A percentile compares a stretch with the other conserved stretches of the same genome.
Conservation (phyloP, 2,888 invertebrate genomes). For the Epinotia nisella region DNA sequence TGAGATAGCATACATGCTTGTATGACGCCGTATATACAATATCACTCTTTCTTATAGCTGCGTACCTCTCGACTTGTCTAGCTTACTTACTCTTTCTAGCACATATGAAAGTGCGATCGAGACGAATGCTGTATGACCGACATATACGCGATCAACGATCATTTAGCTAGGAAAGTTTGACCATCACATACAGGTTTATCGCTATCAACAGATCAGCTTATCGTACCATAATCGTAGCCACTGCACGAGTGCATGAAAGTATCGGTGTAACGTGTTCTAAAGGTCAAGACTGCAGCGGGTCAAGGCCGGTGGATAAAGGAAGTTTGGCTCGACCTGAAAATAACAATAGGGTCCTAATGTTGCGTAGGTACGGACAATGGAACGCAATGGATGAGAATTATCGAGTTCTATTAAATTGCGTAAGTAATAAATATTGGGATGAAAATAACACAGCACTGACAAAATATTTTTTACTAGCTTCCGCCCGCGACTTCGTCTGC, state of each 20-base stretch:
- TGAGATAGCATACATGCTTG: background rate
- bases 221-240: slow-evolving; percentile 11
- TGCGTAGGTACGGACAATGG: background rate
- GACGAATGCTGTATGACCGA: no score
- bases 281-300: slow-evolving; percentile 29
- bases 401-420: background rate
- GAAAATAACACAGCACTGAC: background rate
- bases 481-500: no score
- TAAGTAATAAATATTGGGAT: background rate
- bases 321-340: slow-evolving; percentile 4
- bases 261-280: slow-evolving; percentile 19
- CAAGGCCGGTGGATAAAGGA: slow-evolving; percentile 32
- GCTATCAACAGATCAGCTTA: slow-evolving; percentile 18
- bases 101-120: no score
- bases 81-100: no score
- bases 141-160: background rate
- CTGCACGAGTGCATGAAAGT: slow-evolving; percentile 28
- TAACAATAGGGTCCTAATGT: slow-evolving; percentile 16
- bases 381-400: background rate
- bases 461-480: background rate
- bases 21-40: background rate
- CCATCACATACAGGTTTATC: background rate
- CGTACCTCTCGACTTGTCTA: no score
- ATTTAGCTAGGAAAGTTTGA: background rate
- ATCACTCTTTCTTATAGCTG: no score